phyloP scores from a whole-genome alignment of 2,888 invertebrate genomes.

The Drosophila buzzatii region DNA sequence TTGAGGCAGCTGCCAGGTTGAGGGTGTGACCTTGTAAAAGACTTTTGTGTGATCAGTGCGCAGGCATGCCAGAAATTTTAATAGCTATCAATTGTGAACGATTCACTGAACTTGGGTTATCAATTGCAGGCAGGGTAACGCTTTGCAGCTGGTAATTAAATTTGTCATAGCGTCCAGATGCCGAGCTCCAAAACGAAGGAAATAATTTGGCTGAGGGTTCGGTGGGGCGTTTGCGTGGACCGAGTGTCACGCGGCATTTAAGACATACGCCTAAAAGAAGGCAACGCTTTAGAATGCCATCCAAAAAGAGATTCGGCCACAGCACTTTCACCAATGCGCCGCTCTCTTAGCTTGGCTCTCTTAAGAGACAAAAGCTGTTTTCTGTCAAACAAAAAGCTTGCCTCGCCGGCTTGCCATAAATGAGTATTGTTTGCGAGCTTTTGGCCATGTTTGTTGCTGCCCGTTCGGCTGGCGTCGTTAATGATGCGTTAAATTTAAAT shows the following conservation, averaged over 20 bases:
- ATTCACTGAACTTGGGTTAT: slow-evolving; percentile 71
- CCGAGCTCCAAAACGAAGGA: slow-evolving; percentile 27
- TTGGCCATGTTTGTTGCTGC: slow-evolving; percentile 23
- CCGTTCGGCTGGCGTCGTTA: slow-evolving; percentile 54
- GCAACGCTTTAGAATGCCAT: slow-evolving; percentile 39
- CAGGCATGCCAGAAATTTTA: slow-evolving; percentile 63
- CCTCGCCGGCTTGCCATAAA: slow-evolving; percentile 41
- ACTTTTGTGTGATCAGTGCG: slow-evolving; percentile 38
- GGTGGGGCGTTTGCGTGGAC: not conserved
- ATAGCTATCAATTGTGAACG: slow-evolving; percentile 67
- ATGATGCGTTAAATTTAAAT: slow-evolving; percentile 82
- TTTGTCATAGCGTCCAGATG: slow-evolving; percentile 70
- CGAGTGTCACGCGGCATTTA: slow-evolving; percentile 27
- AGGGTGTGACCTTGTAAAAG: slow-evolving; percentile 37
- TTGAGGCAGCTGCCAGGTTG: slow-evolving; percentile 3
- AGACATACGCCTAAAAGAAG: slow-evolving; percentile 57
- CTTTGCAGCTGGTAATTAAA: slow-evolving; percentile 67
- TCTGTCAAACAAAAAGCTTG: slow-evolving; percentile 35
- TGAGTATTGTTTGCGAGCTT: slow-evolving; percentile 37
- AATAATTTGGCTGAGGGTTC: not conserved
- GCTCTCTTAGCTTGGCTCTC: slow-evolving; percentile 52
- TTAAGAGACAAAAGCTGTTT: slow-evolving; percentile 45
- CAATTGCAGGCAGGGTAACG: slow-evolving; percentile 60
- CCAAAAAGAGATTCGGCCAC: slow-evolving; percentile 8
- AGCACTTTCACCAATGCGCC: slow-evolving; percentile 46